Percentiles rank a stretch among this genome's conserved stretches.
phyloP scores from a whole-genome alignment of 2,797 vertebrate species.

The Synaphobranchus kaupii region DNA sequence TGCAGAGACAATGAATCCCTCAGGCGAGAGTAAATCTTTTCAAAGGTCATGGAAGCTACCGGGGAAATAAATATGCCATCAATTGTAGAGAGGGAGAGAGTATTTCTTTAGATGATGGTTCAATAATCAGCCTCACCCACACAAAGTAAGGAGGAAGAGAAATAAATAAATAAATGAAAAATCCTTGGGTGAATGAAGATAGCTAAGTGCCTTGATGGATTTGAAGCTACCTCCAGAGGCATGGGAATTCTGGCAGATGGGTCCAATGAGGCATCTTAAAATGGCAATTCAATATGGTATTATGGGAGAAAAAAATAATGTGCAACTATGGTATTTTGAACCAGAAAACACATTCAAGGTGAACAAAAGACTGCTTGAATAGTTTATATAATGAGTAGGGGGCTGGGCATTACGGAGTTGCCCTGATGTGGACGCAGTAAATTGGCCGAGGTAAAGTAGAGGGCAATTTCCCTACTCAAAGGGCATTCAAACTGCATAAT shows the following conservation, averaged over 20 bases:
- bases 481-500: no score
- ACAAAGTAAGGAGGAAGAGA: constrained; percentile 1
- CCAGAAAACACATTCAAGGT: not conserved
- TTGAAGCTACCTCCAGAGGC: constrained; percentile 10
- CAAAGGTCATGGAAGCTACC: constrained; percentile 35
- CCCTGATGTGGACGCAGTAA: no score
- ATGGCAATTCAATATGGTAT: not conserved
- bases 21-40: constrained; percentile 35
- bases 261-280: constrained; percentile 13
- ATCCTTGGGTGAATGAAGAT: constrained; percentile 22
- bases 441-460: no score
- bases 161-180: constrained; percentile 10
- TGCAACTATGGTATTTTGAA: not conserved
- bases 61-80: constrained; percentile 36
- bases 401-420: no score
- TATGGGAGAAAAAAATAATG: not conserved
- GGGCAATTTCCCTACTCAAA: no score
- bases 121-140: constrained; percentile 32
- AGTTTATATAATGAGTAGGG: no score
- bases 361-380: not conserved
- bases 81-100: constrained; percentile 33
- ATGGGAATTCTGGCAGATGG: constrained; percentile 9
- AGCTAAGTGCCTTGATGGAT: constrained; percentile 21
- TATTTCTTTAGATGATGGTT: constrained; percentile 39
- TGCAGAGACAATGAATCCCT: constrained; percentile 37